These are phyloP conservation scores for Ceyx margarethae DNA, from an alignment of 2,113 vertebrate genomes.

Conservation along the genomic window DNA sequence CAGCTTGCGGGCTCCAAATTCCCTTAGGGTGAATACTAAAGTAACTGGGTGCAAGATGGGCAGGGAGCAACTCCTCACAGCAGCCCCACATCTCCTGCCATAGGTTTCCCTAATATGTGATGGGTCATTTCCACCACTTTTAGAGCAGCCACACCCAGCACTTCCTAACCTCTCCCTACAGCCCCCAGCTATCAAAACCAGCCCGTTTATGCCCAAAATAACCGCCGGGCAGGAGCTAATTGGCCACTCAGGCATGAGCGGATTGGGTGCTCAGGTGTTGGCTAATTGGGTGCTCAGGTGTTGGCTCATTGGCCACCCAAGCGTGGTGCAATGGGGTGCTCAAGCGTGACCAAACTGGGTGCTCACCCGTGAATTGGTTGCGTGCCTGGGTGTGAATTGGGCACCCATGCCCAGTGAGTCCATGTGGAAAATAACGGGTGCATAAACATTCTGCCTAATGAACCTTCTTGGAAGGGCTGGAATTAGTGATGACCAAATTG, in stretches of 20 bases:
- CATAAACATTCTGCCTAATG: background rate
- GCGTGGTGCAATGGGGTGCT: background rate
- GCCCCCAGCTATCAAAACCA: background rate
- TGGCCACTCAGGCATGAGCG: background rate
- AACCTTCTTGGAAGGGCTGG: background rate
- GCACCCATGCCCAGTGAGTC: background rate
- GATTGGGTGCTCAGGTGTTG: background rate
- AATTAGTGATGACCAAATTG: background rate
- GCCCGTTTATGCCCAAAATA: background rate
- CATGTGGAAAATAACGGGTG: background rate
- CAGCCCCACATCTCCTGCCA: background rate
- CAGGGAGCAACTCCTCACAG: accelerated
- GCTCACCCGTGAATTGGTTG: background rate
- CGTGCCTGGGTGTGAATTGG: background rate
- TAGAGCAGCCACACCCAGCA: background rate
- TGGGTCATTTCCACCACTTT: background rate
- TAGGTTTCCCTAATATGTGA: accelerated
- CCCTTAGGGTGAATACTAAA: background rate
- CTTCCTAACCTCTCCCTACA: background rate
- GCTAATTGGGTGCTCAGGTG: background rate
- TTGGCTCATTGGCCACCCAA: background rate
- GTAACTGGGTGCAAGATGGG: background rate
- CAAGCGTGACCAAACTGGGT: background rate
- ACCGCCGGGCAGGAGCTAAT: background rate
- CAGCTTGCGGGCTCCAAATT: background rate